These are phyloP conservation scores for Teleogryllus oceanicus DNA, from an alignment of 2,888 invertebrate species.

Conservation along the genomic window DNA sequence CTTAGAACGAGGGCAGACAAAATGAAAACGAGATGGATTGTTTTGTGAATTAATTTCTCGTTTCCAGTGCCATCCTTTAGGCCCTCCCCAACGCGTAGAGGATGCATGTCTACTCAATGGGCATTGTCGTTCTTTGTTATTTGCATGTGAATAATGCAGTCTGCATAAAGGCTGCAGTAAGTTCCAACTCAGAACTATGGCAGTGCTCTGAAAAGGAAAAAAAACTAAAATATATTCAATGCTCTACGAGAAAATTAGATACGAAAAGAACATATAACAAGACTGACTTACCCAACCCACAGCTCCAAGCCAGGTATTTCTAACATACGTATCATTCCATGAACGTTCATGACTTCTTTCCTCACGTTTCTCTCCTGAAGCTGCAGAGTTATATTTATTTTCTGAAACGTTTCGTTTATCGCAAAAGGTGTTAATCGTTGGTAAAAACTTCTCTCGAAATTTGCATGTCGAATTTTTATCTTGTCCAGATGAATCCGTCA, in stretches of 20 bases:
- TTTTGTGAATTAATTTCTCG: no score
- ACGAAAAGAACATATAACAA: slow-evolving; percentile 40
- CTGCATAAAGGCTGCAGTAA: slow-evolving; percentile 53
- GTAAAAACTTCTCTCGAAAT: slow-evolving; percentile 20
- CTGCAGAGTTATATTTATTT: slow-evolving; percentile 24
- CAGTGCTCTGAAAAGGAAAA: slow-evolving; percentile 54
- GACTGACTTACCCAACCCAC: slow-evolving; percentile 38
- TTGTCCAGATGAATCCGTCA: slow-evolving; percentile 25
- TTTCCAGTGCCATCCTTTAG: not conserved
- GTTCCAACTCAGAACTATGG: slow-evolving; percentile 60
- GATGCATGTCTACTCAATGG: not conserved
- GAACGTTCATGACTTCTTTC: slow-evolving; percentile 24
- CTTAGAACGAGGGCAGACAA: no score
- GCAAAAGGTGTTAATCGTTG: not conserved
- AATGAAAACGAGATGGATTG: not conserved
- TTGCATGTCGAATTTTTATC: slow-evolving; percentile 32
- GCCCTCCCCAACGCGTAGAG: not conserved
- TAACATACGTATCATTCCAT: slow-evolving; percentile 25
- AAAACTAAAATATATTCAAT: slow-evolving; percentile 35
- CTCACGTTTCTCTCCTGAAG: slow-evolving; percentile 20
- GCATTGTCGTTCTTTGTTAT: not conserved
- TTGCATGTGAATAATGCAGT: not conserved
- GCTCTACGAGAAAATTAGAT: not conserved
- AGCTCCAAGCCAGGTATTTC: slow-evolving; percentile 37
- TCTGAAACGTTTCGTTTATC: slow-evolving; percentile 12